Base-by-base conservation (phyloP, 1,140 invertebrate genomes). In the Drosophila persimilis region DNA sequence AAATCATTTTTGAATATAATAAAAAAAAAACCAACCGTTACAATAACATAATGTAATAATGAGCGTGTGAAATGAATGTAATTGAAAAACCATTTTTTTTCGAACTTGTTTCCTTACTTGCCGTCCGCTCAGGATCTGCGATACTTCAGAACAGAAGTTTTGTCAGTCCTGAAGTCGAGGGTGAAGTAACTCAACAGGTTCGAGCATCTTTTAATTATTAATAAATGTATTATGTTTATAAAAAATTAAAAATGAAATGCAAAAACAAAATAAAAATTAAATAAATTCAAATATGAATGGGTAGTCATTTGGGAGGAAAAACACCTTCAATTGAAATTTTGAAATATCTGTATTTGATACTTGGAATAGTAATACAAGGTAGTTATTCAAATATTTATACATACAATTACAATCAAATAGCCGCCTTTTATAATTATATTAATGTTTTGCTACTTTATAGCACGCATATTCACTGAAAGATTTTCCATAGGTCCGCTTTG, bases 201-300 rank as follows among this genome's bases (percentile, higher is more conserved):
- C 79, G 79, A 77, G 61, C 76, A 74, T 80, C 78, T 83, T 83
- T 77, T 81, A 80, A 84, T 79, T 86, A 86, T 85, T 90, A 90
- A 90, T 90, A 80, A 90, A 90, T 90, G 88, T 90, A 90, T 90
- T 90, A 90, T 83, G 88, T 90, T 90, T 88, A 90, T 78, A 90
- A 80, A 81, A 77, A 80, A 85, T 85, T 65, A 75, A 89, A 88
- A 89, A 71, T 70, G 71, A 88, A 88, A 86, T 73, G 63, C 72
- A 89, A 83, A 83, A 89, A 88, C 75, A 88, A 77, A 80, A 75
- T 79, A 90, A 90, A 90, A 86, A 79, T 85, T 85, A 85, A 90
- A 83, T 86, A 89, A 89, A 89, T 88, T 88, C 81, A 84, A 77
- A 63, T 80, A 9, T 31, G 3, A 61, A 73, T 26, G 26, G 61